These are phyloP conservation scores for Limonius californicus DNA, from an alignment of 1,140 invertebrate species.

Conservation along the genomic window DNA sequence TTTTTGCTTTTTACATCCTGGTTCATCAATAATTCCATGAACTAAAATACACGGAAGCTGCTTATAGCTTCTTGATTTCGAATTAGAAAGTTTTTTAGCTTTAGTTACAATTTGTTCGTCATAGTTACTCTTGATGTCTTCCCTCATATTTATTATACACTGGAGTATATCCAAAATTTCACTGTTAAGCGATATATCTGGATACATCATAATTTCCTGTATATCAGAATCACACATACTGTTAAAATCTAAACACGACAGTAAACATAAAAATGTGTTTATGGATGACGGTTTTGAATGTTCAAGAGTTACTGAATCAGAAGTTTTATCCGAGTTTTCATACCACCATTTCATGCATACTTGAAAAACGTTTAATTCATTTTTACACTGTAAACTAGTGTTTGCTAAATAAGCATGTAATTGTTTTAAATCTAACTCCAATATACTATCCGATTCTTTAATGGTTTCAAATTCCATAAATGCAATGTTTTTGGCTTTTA, in stretches of 20 bases:
- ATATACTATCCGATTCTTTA: constrained; percentile 28
- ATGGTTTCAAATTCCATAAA: constrained; percentile 34
- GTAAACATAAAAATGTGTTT: constrained; percentile 16
- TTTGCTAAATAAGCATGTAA: constrained; percentile 36
- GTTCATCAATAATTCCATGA: not conserved
- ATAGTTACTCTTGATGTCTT: not conserved
- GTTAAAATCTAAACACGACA: constrained; percentile 38
- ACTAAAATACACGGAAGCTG: not conserved
- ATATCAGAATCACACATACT: constrained; percentile 30
- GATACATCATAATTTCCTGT: constrained; percentile 33
- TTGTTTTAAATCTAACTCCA: constrained; percentile 33
- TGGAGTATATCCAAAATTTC: constrained; percentile 28
- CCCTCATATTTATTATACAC: constrained; percentile 16
- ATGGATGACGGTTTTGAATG: constrained; percentile 18
- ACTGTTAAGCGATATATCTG: constrained; percentile 29
- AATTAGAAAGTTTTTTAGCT: constrained; percentile 1
- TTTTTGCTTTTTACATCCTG: not conserved
- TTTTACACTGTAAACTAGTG: constrained; percentile 30
- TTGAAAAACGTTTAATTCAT: constrained; percentile 39
- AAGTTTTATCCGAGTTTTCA: constrained; percentile 28
- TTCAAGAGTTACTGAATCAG: constrained; percentile 7
- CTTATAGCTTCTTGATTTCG: not conserved
- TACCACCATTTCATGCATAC: constrained; percentile 39
- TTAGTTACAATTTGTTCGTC: not conserved
- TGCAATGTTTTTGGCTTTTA: constrained; percentile 40